These are phyloP conservation scores for Nothoprocta pentlandii DNA, from an alignment of 2,113 vertebrate genomes.

Conservation along the genomic window DNA sequence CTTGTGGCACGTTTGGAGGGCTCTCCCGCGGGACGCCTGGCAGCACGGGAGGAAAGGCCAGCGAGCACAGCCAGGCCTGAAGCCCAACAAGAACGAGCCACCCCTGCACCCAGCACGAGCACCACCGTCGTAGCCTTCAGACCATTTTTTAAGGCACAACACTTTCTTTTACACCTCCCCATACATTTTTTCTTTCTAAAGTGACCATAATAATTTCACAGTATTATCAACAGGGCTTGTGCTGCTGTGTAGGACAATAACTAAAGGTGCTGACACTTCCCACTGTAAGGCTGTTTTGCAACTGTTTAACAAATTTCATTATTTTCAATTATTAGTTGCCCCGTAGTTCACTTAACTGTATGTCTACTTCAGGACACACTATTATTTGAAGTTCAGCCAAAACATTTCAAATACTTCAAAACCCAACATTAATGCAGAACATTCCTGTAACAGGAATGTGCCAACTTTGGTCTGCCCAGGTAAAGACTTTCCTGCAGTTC, in stretches of 20 bases:
- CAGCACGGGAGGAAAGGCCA: not conserved
- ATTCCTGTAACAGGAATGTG: not conserved
- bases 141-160: not conserved
- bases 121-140: not conserved
- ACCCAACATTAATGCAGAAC: not conserved
- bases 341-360: not conserved
- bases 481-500: not conserved
- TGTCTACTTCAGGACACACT: not conserved
- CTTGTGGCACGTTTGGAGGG: not conserved
- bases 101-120: rapidly evolving
- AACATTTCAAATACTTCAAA: not conserved
- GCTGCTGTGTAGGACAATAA: not conserved
- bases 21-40: not conserved
- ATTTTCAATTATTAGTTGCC: not conserved
- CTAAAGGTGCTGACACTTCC: not conserved
- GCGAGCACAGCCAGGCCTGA: not conserved
- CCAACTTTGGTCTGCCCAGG: not conserved
- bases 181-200: not conserved
- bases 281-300: not conserved
- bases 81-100: rapidly evolving
- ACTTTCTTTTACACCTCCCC: not conserved
- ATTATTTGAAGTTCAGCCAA: not conserved
- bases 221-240: not conserved
- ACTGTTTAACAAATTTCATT: not conserved
- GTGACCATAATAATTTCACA: not conserved